A percentile compares a stretch with the other conserved stretches of the same genome.
Conservation (phyloP, 2,113 vertebrate species). For the Calonectris borealis region DNA sequence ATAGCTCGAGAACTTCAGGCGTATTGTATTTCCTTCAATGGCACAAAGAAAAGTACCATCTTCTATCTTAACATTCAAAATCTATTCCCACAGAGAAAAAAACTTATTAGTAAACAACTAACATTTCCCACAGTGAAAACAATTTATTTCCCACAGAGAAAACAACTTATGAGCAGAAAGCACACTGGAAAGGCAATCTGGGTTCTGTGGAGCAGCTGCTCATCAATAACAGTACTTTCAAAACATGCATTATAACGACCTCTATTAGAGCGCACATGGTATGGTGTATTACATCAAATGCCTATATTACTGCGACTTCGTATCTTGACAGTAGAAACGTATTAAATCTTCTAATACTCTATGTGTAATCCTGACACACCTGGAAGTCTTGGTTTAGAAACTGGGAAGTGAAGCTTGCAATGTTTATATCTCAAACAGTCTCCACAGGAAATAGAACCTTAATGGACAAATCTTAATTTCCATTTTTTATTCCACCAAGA, state of each 20-base stretch:
- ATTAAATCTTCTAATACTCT: not conserved
- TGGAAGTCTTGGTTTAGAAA: not conserved
- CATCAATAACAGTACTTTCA: slow-evolving; percentile 63
- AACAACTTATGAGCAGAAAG: slow-evolving; percentile 58
- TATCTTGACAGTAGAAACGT: not conserved
- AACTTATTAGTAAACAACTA: slow-evolving; percentile 71
- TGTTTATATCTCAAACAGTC: not conserved
- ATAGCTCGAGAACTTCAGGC: not conserved
- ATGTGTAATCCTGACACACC: not conserved
- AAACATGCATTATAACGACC: not conserved
- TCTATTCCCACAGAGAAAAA: slow-evolving; percentile 33
- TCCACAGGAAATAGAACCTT: not conserved
- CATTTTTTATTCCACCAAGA: not conserved
- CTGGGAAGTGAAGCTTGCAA: not conserved
- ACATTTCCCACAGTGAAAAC: slow-evolving; percentile 63
- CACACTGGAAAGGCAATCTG: slow-evolving; percentile 46
- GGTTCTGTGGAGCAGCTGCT: slow-evolving; percentile 20
- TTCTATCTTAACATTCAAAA: slow-evolving; percentile 25
- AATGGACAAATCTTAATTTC: not conserved
- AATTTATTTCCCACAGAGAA: slow-evolving; percentile 67
- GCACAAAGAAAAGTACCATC: not conserved
- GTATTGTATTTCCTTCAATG: not conserved
- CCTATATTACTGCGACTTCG: not conserved
- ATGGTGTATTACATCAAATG: not conserved
- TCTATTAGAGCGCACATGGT: not conserved